Evolutionary conservation across 2,797 vertebrate genomes (phyloP).

Genomic region (Hozukius guyotensis): DNA sequence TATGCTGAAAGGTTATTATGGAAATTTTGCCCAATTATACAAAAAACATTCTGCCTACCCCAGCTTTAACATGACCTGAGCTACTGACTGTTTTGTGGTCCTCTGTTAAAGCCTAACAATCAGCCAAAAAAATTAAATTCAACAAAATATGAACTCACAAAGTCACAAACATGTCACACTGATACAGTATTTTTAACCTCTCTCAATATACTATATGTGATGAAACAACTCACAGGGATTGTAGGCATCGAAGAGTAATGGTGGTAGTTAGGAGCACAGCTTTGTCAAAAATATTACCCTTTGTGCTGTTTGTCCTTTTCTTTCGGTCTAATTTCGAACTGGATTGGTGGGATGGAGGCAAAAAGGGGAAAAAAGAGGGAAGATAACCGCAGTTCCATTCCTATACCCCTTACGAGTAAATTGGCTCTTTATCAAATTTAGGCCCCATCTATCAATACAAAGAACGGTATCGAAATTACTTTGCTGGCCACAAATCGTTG

Average conservation of each 20-base stretch:
- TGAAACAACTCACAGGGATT: constrained; percentile 9
- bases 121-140: background rate
- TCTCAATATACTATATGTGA: background rate
- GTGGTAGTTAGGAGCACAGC: constrained; percentile 9
- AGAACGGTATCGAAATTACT: constrained; percentile 78
- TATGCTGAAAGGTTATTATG: too few relatives aligned
- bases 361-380: constrained; percentile 35
- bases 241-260: constrained; percentile 23
- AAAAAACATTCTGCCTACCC: too few relatives aligned
- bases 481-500: constrained; percentile 79
- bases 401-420: constrained; percentile 66
- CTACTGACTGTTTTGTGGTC: background rate
- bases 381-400: constrained; percentile 69
- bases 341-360: constrained; percentile 41
- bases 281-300: constrained; percentile 52
- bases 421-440: constrained; percentile 81
- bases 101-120: background rate
- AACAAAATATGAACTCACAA: constrained; percentile 6
- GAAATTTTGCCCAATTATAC: accelerated
- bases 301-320: constrained; percentile 45
- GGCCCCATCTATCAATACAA: constrained; percentile 80
- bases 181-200: background rate
- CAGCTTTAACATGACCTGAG: too few relatives aligned
- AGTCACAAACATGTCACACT: constrained; percentile 4
- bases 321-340: constrained; percentile 51